Conservation (phyloP, 2,797 vertebrate species). For the Pygocentrus nattereri region DNA sequence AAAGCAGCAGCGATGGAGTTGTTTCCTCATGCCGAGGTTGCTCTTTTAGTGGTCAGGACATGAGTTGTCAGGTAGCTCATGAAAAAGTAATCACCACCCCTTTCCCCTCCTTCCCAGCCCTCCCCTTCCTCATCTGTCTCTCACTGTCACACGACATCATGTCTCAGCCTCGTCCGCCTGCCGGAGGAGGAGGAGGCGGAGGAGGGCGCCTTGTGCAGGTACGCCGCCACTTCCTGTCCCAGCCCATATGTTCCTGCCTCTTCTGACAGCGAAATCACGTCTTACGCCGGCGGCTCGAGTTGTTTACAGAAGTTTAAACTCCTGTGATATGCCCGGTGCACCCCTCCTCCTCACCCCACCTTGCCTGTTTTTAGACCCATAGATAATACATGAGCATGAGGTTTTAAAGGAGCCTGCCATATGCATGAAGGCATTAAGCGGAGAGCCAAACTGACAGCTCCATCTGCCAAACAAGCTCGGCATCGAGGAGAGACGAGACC, state of each 20-base stretch:
- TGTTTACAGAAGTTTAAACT: constrained; percentile 92
- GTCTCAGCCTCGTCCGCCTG: constrained; percentile 78
- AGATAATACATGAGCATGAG: constrained; percentile 88
- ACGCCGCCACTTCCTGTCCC: constrained; percentile 85
- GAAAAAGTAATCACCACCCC: constrained; percentile 80
- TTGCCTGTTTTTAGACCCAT: constrained; percentile 86
- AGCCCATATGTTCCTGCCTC: constrained; percentile 91
- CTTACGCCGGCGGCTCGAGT: constrained; percentile 82
- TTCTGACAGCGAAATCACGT: constrained; percentile 89
- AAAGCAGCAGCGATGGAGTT: background rate
- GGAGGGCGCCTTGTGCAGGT: constrained; percentile 81
- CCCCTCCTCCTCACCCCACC: constrained; percentile 51
- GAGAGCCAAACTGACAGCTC: constrained; percentile 87
- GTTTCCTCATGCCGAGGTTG: background rate
- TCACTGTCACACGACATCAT: constrained; percentile 83
- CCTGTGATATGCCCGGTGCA: constrained; percentile 81
- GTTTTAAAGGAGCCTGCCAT: constrained; percentile 85
- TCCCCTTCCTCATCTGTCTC: constrained; percentile 66
- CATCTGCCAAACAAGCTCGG: constrained; percentile 87
- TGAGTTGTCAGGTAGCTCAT: constrained; percentile 78
- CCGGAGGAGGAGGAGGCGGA: constrained; percentile 71
- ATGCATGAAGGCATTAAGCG: constrained; percentile 86
- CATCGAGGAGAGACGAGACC: constrained; percentile 76
- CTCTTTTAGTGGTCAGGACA: constrained; percentile 71
- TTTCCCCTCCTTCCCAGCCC: constrained; percentile 50